Percentiles rank a stretch among this genome's conserved stretches.
Conservation (phyloP, 2,888 invertebrate genomes). For the Diplolepis rosae region DNA sequence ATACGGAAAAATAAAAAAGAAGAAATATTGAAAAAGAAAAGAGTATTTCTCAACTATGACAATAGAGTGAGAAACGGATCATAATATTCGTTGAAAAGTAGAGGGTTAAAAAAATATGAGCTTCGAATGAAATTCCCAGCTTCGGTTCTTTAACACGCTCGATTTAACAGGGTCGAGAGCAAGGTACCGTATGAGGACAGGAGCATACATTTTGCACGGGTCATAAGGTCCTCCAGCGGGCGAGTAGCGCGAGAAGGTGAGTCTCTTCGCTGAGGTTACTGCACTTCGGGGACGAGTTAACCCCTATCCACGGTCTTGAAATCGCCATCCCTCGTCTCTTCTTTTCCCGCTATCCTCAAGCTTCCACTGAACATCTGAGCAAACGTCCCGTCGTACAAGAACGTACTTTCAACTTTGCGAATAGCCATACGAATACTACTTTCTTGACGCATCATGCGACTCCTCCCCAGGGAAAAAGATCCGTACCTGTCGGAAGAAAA, state of each 20-base stretch:
- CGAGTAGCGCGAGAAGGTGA: slow-evolving; percentile 49
- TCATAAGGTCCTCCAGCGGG: slow-evolving; percentile 63
- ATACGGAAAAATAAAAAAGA: no score
- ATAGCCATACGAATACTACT: slow-evolving; percentile 23
- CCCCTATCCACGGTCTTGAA: slow-evolving; percentile 53
- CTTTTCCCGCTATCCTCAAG: slow-evolving; percentile 51
- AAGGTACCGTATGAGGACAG: slow-evolving; percentile 40
- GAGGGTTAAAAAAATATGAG: slow-evolving; percentile 36
- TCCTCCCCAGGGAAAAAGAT: slow-evolving; percentile 8
- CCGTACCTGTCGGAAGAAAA: neutral
- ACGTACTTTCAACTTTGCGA: slow-evolving; percentile 4
- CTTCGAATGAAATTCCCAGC: slow-evolving; percentile 58
- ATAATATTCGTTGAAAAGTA: neutral
- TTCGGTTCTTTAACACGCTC: slow-evolving; percentile 50
- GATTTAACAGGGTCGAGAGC: slow-evolving; percentile 53
- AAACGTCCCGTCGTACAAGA: slow-evolving; percentile 36
- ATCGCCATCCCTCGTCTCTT: slow-evolving; percentile 32
- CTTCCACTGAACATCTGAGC: slow-evolving; percentile 46
- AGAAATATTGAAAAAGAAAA: no score
- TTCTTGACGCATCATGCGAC: slow-evolving; percentile 7
- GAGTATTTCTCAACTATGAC: neutral
- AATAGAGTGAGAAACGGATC: neutral
- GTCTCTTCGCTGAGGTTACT: slow-evolving; percentile 67
- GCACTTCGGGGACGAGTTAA: slow-evolving; percentile 71
- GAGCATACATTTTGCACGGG: slow-evolving; percentile 69